Conservation (phyloP, 2,888 invertebrate species). For the Hoplodrina ambigua region DNA sequence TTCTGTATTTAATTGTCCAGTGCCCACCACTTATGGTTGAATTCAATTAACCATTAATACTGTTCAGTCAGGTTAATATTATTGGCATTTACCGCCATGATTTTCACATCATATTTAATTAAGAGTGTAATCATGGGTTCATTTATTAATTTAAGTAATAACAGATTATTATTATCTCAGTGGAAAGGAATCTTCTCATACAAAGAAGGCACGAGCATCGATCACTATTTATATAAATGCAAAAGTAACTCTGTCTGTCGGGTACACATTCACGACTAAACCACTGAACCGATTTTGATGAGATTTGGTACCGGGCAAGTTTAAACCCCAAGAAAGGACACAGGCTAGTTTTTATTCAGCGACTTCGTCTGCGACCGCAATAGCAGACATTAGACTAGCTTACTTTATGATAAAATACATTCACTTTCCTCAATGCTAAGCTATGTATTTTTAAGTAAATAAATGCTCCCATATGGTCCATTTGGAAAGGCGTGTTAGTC, state of each 20-base stretch:
- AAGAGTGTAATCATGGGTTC: not conserved
- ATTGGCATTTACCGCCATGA: constrained; percentile 31
- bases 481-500: constrained; percentile 72
- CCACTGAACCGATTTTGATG: no score
- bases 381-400: no score
- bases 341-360: no score
- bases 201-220: no score
- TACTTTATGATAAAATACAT: constrained; percentile 25
- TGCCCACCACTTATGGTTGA: constrained; percentile 29
- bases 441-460: constrained; percentile 35
- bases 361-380: no score
- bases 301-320: no score
- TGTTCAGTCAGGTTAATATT: constrained; percentile 24
- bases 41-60: constrained; percentile 50
- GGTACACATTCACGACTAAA: no score
- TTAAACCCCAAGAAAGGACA: no score
- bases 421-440: not conserved
- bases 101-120: constrained; percentile 31
- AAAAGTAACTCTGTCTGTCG: no score
- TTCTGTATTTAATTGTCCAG: constrained; percentile 50
- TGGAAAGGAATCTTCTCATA: no score
- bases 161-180: not conserved
- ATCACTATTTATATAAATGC: no score
- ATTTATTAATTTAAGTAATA: no score
- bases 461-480: constrained; percentile 44